These are phyloP conservation scores for Ambastaia sidthimunki DNA, from an alignment of 2,797 vertebrate genomes.

Conservation along the genomic window DNA sequence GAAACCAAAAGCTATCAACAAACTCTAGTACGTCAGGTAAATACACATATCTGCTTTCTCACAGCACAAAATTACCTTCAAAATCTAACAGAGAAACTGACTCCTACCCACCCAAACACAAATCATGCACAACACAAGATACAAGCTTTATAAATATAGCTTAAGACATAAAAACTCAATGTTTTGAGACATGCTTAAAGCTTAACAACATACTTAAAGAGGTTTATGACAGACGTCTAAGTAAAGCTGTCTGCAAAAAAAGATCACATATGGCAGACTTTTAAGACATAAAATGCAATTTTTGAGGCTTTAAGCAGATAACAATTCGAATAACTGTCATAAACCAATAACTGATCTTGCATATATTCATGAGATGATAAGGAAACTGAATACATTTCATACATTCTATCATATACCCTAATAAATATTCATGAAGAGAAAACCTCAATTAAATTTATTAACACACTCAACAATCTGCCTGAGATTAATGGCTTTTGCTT, in stretches of 20 bases:
- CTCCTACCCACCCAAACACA: neutral
- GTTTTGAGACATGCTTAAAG: too few relatives aligned
- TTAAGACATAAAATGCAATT: neutral
- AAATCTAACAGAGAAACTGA: too few relatives aligned
- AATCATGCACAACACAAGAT: neutral
- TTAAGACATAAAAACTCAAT: too few relatives aligned
- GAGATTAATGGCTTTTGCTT: neutral
- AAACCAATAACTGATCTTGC: neutral
- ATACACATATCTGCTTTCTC: neutral
- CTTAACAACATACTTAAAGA: neutral
- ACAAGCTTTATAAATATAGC: too few relatives aligned
- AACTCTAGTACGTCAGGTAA: neutral
- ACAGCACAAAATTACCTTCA: neutral
- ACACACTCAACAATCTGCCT: neutral
- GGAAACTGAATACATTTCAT: neutral
- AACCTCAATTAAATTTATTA: neutral
- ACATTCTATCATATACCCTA: neutral
- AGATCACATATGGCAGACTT: neutral
- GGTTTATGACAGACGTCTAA: neutral
- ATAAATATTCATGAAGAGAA: neutral
- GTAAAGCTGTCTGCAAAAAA: neutral
- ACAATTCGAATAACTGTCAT: neutral
- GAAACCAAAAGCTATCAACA: neutral
- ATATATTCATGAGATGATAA: conserved; percentile 16
- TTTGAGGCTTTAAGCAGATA: neutral